Base-by-base conservation (phyloP, 2,888 invertebrate genomes). In the Galeruca laticollis region DNA sequence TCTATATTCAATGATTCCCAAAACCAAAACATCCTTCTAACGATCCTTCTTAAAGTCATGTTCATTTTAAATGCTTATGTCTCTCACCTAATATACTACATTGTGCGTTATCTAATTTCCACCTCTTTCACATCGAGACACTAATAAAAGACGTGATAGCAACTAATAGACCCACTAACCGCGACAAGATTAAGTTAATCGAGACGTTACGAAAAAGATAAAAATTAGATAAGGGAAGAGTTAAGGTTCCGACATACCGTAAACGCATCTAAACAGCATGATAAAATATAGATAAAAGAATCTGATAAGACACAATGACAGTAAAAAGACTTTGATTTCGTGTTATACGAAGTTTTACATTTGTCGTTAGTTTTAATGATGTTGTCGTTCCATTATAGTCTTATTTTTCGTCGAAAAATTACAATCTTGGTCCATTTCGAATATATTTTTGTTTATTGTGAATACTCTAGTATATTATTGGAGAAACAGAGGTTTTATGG, bases 101-200 rank as follows among this genome's bases (percentile, higher is more conserved):
- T 18, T 4, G 51, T 18, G 10, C 5, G 18, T 9, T 56, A 33
- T 57, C 20, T 31, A 18, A 35, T 13, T 57, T 57, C 33, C 15
- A 35, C 13, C 35, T n/a, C 33, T 11, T 35, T 35, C 18, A 18
- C 18, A 18, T 57, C 31, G n/a, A 57, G 31, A 57, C 18, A 11
- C 5, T 35, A 11, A 35, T 57, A 57, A 57, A 57, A 35, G n/a
- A n/a, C 18, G 15, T 33, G 35, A 18, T 57, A 33, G 33, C 31
- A 56, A 15, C 33, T 56, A 56, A 56, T 56, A 57, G 35, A 57
- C 35, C 31, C 15, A 18, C 56, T 33, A 57, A 57, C 56, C 56
- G 31, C 35, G 35, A 57, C 56, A 2, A 57, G 56, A 57, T 57
- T 57, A 57, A 35, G 15, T 33, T 33, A 33, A 57, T 33, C 18